Percentiles rank a stretch among this genome's conserved stretches.
Conservation (phyloP, 2,113 vertebrate species). For the Bubalus kerabau region DNA sequence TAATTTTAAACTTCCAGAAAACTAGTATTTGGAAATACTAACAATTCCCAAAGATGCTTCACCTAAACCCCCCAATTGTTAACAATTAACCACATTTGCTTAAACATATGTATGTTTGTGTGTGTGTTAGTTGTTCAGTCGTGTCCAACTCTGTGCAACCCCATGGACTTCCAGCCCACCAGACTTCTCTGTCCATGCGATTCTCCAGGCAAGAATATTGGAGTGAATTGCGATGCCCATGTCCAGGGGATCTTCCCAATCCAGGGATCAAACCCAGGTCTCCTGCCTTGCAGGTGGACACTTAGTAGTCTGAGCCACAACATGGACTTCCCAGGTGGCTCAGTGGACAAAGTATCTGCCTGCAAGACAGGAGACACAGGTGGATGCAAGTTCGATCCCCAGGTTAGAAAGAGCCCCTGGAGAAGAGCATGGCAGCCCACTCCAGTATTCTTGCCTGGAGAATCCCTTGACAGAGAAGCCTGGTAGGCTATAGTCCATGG, state of each 20-base stretch:
- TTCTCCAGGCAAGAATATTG: neutral
- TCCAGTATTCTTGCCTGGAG: neutral
- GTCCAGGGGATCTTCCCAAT: neutral
- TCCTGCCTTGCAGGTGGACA: neutral
- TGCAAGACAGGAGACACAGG: neutral
- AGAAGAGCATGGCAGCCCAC: neutral
- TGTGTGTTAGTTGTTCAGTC: neutral
- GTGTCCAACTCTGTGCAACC: neutral
- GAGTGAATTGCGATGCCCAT: neutral
- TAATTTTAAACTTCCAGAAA: conserved; percentile 18
- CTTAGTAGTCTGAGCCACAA: neutral
- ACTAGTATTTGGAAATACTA: neutral
- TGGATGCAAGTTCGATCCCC: neutral
- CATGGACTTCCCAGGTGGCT: neutral
- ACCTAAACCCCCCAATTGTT: neutral
- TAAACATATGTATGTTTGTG: neutral
- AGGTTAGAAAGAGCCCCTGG: neutral
- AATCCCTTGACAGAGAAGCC: neutral
- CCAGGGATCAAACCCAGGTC: neutral
- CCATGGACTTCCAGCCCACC: neutral
- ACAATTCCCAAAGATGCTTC: neutral
- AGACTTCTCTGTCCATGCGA: neutral
- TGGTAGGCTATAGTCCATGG: neutral
- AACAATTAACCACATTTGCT: neutral
- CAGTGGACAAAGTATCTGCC: neutral